Base-by-base conservation (phyloP, 2,888 invertebrate genomes). In the Gasteruption jaculator region DNA sequence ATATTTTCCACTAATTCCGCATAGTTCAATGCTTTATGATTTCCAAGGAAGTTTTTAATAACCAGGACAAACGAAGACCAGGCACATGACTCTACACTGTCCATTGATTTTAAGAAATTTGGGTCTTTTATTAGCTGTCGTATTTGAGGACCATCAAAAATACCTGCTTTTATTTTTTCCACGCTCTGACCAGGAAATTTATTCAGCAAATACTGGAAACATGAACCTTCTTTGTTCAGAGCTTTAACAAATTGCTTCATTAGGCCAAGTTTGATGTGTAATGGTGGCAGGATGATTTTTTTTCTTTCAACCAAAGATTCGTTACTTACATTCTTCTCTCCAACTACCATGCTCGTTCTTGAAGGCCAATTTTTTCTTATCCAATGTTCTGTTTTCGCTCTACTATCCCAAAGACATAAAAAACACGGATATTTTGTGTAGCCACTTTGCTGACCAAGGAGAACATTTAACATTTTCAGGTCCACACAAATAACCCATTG, bases 261-360 rank as follows among this genome's bases (percentile, higher is more conserved):
- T 31, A 56, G 46, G 16, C 54, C 55, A n/a, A 54, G 38, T 33
- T 56, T 56, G 12, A 56, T 55, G 37, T 57, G 56, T n/a, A 54
- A 38, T 26, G 55, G 52, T 31, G 54, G 56, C 11, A 57, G 27
- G 19, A 51, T 33, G 19, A 45, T 35, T 35, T 48, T 43, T 14
- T 46, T 41, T 38, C 41, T 16, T 14, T 32, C 38, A 22, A 54
- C 36, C n/a, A 52, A 32, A 12, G 50, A 39, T 20, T 41, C 24
- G 6, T 38, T 22, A 32, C 45, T 36, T 12, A 54, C 40, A 36
- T 52, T 54, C 20, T 37, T 22, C 30, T 16, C 42, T 27, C 45
- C 50, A 21, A 30, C 21, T 29, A 26, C 44, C 11, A 46, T 21
- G 7, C 18, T 20, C 19, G 14, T 30, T 42, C 43, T 41, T 38